These are phyloP conservation scores for Herpetotheres cachinnans DNA, from an alignment of 2,113 vertebrate genomes.

Conservation along the genomic window DNA sequence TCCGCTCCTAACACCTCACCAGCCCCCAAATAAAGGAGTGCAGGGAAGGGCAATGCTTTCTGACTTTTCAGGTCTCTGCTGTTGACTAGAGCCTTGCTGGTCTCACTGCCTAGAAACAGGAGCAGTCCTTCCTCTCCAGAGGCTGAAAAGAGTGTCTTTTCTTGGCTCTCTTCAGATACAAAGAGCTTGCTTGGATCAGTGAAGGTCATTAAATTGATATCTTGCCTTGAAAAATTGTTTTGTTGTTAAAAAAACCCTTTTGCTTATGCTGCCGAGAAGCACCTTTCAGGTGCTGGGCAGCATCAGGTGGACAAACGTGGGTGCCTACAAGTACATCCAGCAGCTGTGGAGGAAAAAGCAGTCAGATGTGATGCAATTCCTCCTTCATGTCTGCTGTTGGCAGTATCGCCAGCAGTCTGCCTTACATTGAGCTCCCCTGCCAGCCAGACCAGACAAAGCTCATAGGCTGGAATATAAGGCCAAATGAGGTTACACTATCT, in stretches of 20 bases:
- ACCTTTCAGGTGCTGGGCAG: too few species aligned
- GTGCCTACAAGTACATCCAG: too few species aligned
- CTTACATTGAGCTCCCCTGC: too few species aligned
- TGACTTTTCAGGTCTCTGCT: neutral
- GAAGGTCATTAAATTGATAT: neutral
- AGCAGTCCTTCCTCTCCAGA: neutral
- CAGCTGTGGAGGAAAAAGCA: too few species aligned
- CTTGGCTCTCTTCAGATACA: neutral
- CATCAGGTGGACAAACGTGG: too few species aligned
- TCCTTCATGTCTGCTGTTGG: too few species aligned
- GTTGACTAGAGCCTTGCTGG: neutral
- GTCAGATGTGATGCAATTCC: too few species aligned
- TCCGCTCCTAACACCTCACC: neutral
- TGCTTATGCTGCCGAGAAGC: neutral
- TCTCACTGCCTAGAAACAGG: neutral
- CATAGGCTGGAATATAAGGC: too few species aligned
- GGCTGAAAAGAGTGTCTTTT: neutral
- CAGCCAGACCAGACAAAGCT: too few species aligned
- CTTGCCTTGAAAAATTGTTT: neutral
- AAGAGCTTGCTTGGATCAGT: neutral
- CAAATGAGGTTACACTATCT: constrained; percentile 98
- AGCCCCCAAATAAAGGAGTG: neutral
- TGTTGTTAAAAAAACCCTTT: neutral
- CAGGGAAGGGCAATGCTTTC: neutral
- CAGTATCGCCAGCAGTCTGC: too few species aligned